Conservation (phyloP, 2,113 vertebrate genomes). For the Trinectes maculatus region DNA sequence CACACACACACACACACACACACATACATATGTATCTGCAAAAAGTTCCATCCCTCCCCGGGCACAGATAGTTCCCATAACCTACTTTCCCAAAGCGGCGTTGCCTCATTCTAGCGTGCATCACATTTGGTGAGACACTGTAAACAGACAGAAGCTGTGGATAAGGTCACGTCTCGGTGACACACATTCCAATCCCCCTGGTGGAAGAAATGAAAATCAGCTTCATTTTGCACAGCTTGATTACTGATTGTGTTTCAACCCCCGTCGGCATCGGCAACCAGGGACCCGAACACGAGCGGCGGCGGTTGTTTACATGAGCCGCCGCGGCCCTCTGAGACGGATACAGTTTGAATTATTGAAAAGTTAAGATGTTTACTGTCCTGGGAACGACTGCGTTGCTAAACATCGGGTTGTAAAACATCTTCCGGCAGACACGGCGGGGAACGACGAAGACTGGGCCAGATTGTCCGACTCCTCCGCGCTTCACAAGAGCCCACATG, state of each 20-base stretch:
- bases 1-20: background rate
- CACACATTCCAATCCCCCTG: background rate
- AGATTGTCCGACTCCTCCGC: constrained; percentile 21
- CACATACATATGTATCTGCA: background rate
- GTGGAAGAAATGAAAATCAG: constrained; percentile 1
- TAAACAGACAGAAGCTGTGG: constrained; percentile 14
- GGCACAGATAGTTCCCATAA: constrained; percentile 37
- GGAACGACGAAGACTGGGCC: constrained; percentile 21
- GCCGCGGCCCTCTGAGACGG: constrained; percentile 21
- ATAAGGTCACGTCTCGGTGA: constrained; percentile 28
- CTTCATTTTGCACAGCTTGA: constrained; percentile 26
- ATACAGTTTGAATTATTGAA: constrained; percentile 40
- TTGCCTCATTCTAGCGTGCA: constrained; percentile 8
- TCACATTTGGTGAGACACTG: constrained; percentile 3
- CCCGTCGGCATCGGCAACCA: constrained; percentile 1
- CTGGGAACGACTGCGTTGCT: constrained; percentile 27
- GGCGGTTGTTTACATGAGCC: constrained; percentile 39
- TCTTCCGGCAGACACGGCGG: constrained; percentile 10
- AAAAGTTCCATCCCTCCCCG: constrained; percentile 9
- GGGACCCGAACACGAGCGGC: constrained; percentile 36
- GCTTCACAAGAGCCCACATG: constrained; percentile 46
- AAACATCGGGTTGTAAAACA: constrained; percentile 33
- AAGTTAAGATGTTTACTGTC: constrained; percentile 15
- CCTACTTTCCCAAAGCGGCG: constrained; percentile 52
- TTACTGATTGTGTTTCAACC: constrained; percentile 10